phyloP scores from a whole-genome alignment of 2,113 vertebrate genomes.

The Helogale parvula region DNA sequence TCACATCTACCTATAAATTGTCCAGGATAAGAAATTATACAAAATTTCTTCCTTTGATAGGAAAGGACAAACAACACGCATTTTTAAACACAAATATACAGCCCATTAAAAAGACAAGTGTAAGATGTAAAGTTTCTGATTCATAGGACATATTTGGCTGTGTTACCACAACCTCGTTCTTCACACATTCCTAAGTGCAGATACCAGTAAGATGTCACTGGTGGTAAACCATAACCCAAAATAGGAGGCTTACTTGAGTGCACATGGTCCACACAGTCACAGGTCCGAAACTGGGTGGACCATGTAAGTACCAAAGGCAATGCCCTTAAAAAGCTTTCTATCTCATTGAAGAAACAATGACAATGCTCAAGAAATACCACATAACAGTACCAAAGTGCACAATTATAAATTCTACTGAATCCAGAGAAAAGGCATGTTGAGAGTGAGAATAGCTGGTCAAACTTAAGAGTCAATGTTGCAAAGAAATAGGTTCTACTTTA shows the following conservation, averaged over 20 bases:
- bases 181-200: not conserved
- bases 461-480: not conserved
- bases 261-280: not conserved
- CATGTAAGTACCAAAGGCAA: not conserved
- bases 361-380: not conserved
- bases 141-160: not conserved
- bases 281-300: not conserved
- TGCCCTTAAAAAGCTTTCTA: not conserved
- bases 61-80: not conserved
- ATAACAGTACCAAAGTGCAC: not conserved
- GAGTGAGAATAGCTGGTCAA: not conserved
- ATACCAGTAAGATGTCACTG: not conserved
- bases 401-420: not conserved
- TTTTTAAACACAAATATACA: not conserved
- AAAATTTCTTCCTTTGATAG: not conserved
- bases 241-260: too few species aligned
- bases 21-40: not conserved
- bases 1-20: conserved; percentile 25
- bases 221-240: not conserved
- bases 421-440: not conserved
- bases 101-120: not conserved
- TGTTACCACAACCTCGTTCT: not conserved
- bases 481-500: not conserved
- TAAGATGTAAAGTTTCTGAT: not conserved
- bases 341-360: not conserved